phyloP scores from a whole-genome alignment of 2,888 invertebrate genomes.

The Metacarcinus magister region DNA sequence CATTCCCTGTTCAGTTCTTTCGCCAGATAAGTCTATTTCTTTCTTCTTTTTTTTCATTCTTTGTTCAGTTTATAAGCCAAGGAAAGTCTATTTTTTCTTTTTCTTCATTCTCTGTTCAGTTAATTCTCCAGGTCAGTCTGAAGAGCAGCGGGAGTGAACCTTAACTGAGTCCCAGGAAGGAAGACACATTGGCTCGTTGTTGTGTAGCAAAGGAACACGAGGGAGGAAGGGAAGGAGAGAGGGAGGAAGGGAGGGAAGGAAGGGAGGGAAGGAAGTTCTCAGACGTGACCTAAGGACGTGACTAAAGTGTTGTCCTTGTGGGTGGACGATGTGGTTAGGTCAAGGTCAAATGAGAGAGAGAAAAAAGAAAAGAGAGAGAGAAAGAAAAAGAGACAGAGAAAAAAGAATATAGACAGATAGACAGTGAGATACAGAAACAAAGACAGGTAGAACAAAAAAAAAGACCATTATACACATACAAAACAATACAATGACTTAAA shows the following conservation, averaged over 20 bases:
- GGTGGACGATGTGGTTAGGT: neutral
- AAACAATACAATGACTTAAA: no score
- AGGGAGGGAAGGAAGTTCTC: neutral
- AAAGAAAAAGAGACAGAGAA: neutral
- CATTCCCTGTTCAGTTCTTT: no score
- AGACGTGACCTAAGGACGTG: neutral
- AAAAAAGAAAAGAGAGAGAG: neutral
- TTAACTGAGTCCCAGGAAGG: no score
- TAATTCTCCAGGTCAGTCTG: no score
- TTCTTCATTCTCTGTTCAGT: no score
- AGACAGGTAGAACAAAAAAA: no score
- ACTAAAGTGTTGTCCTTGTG: neutral
- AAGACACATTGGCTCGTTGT: no score
- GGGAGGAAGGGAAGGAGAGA: neutral
- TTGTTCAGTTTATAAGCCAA: no score
- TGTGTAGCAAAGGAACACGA: neutral
- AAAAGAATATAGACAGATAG: neutral
- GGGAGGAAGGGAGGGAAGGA: neutral
- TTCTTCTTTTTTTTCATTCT: neutral
- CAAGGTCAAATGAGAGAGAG: neutral
- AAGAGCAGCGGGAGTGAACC: no score
- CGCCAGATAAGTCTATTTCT: neutral
- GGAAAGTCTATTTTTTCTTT: no score
- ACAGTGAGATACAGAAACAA: no score
- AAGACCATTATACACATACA: no score